Evolutionary conservation across 2,113 vertebrate species (phyloP).

Genomic region (Pluvialis apricaria): DNA sequence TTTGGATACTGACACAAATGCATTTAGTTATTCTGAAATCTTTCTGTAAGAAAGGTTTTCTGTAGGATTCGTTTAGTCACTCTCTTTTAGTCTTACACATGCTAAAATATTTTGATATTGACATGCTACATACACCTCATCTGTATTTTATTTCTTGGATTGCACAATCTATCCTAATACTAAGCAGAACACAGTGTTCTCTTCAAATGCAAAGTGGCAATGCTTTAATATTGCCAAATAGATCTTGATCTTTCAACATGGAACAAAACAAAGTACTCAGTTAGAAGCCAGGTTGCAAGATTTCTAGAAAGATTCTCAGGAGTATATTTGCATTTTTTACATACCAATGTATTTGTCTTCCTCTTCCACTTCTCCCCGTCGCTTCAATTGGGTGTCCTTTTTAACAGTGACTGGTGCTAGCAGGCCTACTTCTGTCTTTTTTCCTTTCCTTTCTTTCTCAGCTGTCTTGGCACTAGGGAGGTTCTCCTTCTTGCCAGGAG

Average conservation of each 20-base stretch:
- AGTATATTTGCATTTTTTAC: not conserved
- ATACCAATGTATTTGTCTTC: constrained; percentile 76
- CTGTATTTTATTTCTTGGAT: not conserved
- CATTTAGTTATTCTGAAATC: not conserved
- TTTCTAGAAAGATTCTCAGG: not conserved
- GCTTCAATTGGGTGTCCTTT: constrained; percentile 77
- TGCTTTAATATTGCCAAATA: not conserved
- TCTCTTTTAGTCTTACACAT: not conserved
- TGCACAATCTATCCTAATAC: not conserved
- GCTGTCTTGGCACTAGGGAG: constrained; percentile 7
- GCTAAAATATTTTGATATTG: not conserved
- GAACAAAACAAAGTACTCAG: not conserved
- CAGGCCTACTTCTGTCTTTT: constrained; percentile 39
- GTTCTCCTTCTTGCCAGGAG: constrained; percentile 67
- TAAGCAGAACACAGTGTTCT: not conserved
- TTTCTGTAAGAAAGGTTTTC: not conserved
- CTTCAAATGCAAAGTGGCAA: not conserved
- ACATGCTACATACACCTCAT: not conserved
- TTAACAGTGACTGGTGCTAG: not conserved
- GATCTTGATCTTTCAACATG: not conserved
- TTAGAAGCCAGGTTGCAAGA: not conserved
- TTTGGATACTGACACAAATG: not conserved
- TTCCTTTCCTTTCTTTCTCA: constrained; percentile 75
- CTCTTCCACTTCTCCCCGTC: constrained; percentile 75
- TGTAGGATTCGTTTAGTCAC: not conserved